Evolutionary conservation across 2,888 invertebrate species (phyloP).

Genomic region (Conus canariensis): DNA sequence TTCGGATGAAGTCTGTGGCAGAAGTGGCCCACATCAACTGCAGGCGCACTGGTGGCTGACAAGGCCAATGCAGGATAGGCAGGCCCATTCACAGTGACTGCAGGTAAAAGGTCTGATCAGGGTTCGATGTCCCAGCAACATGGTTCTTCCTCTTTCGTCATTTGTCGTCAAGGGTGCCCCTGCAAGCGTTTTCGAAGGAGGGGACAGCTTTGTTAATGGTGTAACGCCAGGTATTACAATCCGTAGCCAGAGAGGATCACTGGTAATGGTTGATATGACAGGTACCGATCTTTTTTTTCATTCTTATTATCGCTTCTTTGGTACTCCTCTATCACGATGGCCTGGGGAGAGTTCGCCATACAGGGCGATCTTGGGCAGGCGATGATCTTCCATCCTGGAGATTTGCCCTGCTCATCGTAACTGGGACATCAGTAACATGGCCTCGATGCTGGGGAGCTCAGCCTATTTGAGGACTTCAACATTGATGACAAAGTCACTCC

Average conservation of each 20-base stretch:
- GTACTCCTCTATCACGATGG: neutral
- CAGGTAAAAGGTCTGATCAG: too few relatives aligned
- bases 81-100: neutral
- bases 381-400: constrained; percentile 28
- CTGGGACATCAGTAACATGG: constrained; percentile 20
- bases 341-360: constrained; percentile 6
- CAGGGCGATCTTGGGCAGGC: constrained; percentile 11
- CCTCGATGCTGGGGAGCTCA: neutral
- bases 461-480: constrained; percentile 1
- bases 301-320: neutral
- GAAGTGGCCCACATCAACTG: too few relatives aligned
- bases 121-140: too few relatives aligned
- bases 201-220: too few relatives aligned
- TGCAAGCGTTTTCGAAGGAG: too few relatives aligned
- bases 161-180: too few relatives aligned
- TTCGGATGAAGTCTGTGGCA: too few relatives aligned
- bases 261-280: too few relatives aligned
- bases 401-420: constrained; percentile 3
- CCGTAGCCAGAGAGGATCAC: too few relatives aligned
- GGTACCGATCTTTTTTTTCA: too few relatives aligned
- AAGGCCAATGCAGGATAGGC: neutral
- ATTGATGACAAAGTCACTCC: neutral
- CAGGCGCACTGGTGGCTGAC: neutral
- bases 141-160: too few relatives aligned
- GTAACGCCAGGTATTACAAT: too few relatives aligned